phyloP scores from a whole-genome alignment of 64 coral and sea anemone genomes.

The Trachythela sp. region DNA sequence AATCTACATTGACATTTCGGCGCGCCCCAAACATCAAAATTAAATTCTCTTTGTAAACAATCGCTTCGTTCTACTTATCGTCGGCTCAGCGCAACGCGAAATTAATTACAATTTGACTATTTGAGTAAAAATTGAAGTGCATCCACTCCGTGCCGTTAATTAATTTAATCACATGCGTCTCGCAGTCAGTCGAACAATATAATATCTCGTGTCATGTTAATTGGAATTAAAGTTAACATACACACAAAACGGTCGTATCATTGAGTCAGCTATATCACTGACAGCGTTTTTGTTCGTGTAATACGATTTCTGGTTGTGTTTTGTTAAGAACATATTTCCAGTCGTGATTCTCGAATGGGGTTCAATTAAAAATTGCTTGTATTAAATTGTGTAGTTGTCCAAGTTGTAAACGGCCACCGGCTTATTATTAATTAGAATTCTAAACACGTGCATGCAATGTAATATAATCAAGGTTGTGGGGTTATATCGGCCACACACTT shows the following conservation, averaged over 20 bases:
- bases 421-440: not conserved
- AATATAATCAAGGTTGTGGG: not conserved
- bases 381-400: not conserved
- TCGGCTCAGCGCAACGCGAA: not conserved
- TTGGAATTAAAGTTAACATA: not conserved
- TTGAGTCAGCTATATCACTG: not conserved
- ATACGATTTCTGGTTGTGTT: not conserved
- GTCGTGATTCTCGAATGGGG: no score
- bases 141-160: not conserved
- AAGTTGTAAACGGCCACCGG: not conserved
- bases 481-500: not conserved
- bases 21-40: not conserved
- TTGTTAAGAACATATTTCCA: no score
- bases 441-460: not conserved
- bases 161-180: not conserved
- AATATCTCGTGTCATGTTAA: not conserved
- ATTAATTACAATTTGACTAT: not conserved
- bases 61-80: not conserved
- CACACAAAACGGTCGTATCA: not conserved
- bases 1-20: not conserved
- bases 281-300: not conserved
- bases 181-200: not conserved
- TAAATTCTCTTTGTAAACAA: not conserved
- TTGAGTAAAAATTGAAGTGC: constrained; percentile 5
- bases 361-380: not conserved